Conservation (phyloP, 2,113 vertebrate genomes). For the Platichthys flesus region DNA sequence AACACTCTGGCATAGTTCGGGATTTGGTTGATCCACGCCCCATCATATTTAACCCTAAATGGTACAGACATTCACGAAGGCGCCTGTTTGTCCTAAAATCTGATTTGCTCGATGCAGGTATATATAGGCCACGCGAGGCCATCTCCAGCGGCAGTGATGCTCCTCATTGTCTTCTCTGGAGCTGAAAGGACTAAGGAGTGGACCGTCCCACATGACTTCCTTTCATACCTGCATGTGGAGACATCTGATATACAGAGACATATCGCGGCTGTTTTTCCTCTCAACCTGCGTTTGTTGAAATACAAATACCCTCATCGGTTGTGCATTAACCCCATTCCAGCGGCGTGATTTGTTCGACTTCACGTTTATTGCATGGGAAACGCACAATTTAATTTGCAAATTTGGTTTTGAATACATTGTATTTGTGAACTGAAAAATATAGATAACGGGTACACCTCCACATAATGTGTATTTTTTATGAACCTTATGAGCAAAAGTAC, state of each 20-base stretch:
- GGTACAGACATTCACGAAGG: conserved; percentile 3
- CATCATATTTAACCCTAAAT: conserved; percentile 35
- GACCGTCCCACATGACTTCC: conserved; percentile 62
- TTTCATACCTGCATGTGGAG: conserved; percentile 64
- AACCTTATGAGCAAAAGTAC: not conserved
- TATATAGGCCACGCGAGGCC: conserved; percentile 23
- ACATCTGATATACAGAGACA: conserved; percentile 69
- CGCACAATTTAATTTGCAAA: not conserved
- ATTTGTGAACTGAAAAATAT: not conserved
- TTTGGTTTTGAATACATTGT: not conserved
- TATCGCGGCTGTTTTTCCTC: conserved; percentile 46
- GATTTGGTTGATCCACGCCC: not conserved
- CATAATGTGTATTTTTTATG: not conserved
- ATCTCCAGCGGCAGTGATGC: conserved; percentile 21
- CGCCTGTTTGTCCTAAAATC: conserved; percentile 45
- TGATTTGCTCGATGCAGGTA: conserved; percentile 60
- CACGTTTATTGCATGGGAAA: conserved; percentile 5
- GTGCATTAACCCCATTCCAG: conserved; percentile 34
- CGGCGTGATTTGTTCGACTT: conserved; percentile 22
- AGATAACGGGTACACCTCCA: not conserved
- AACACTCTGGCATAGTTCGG: not conserved
- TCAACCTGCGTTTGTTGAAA: conserved; percentile 52
- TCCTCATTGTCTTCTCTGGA: conserved; percentile 35
- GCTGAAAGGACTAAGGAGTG: conserved; percentile 39
- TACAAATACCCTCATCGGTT: conserved; percentile 69